Base-by-base conservation (phyloP, 2,113 vertebrate genomes). In the Saccopteryx leptura region DNA sequence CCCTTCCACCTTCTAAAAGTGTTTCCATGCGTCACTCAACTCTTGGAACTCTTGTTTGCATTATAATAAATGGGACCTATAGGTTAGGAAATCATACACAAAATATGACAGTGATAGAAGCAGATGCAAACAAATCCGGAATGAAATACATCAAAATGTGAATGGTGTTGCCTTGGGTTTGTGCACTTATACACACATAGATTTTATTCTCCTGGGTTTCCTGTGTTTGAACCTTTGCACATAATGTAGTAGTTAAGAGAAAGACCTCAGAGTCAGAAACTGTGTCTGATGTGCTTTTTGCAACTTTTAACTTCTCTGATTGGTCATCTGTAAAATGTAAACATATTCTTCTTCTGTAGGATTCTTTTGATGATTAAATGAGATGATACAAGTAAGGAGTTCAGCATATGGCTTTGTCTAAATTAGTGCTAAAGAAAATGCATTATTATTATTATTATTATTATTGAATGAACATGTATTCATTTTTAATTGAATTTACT, bases 361-460 rank as follows among this genome's bases (percentile, higher is more conserved):
- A 48, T 28, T 72, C 56, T 80, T 21, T 9, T 9, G 21, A 65
- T 28, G 81, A 65, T 56, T 56, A 72, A 91, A 65, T 48, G 19
- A 72, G 17, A n/a, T 48, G 5, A 54, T 79, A 54, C 11, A 46
- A 18, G 39, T 61, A 39, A 84, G 50, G 63, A 69, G 18, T 6
- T 78, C 39, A 78, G 23, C 48, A 48, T 46, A 63, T 18, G 46
- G 71, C 71, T 31, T 48, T 39, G 26, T 9, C 4, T 2, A 50
- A 3, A 60, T 18, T 5, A n/a, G n/a, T 46, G 63, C 7, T 69
- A 71, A 52, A 48, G 24, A 48, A 75, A 80, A 48, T 74, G 15
- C 8, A 83, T 48, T 28, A 65, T 85, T 39, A 81, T 61, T 94
- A 90, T 85, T 39, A 81, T 61, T 94, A 90, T 39, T 72, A 23